Percentiles rank a stretch among this genome's conserved stretches.
Evolutionary conservation across 2,888 invertebrate species (phyloP).

Genomic region (Neria commutata): DNA sequence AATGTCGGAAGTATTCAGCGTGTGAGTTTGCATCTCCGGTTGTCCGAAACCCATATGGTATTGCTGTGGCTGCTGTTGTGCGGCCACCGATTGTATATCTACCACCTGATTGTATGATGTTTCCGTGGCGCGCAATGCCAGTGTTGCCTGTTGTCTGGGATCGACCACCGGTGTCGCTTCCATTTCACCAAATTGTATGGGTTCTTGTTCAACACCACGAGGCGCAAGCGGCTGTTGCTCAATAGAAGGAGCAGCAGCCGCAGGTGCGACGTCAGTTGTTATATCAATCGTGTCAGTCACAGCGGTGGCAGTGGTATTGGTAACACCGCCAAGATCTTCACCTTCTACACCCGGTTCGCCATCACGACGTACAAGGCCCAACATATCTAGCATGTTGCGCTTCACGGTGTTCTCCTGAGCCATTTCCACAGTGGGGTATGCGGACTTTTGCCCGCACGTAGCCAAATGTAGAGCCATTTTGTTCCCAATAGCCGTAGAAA

Average conservation of each 20-base stretch:
- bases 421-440: constrained; percentile 71
- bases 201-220: constrained; percentile 35
- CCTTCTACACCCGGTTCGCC: constrained; percentile 59
- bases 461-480: constrained; percentile 74
- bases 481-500: constrained; percentile 66
- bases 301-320: constrained; percentile 22
- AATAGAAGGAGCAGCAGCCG: background rate
- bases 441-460: constrained; percentile 74
- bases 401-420: constrained; percentile 70
- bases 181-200: constrained; percentile 57
- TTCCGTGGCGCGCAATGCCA: background rate
- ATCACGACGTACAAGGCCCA: constrained; percentile 66
- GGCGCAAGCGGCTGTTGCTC: constrained; percentile 1
- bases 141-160: constrained; percentile 37
- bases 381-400: constrained; percentile 66
- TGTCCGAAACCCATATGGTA: constrained; percentile 37
- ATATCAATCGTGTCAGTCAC: constrained; percentile 22
- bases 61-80: constrained; percentile 35
- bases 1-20: constrained; percentile 46
- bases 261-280: constrained; percentile 21
- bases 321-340: constrained; percentile 37
- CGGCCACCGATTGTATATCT: constrained; percentile 30
- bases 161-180: constrained; percentile 51
- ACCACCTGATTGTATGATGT: background rate
- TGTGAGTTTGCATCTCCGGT: constrained; percentile 30